phyloP scores from a whole-genome alignment of 2,797 vertebrate genomes.

The Neosilurus hyrtlii region DNA sequence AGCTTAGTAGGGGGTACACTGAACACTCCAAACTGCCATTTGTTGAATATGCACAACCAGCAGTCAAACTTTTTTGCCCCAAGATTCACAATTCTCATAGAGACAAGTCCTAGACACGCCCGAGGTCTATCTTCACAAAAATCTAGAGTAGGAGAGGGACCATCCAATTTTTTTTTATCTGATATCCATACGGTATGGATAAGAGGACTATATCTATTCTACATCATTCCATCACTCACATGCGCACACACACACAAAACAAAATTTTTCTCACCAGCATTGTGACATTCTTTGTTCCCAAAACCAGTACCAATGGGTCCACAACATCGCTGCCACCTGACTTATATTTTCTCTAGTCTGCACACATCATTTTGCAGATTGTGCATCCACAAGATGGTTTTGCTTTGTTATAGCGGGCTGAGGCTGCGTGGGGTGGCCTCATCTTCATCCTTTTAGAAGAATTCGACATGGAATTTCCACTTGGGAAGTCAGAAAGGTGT shows the following conservation, averaged over 20 bases:
- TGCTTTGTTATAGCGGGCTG: too few relatives aligned
- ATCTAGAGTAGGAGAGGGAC: background rate
- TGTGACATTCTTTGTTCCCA: background rate
- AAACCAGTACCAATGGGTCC: background rate
- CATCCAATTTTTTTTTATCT: too few relatives aligned
- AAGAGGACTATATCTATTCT: background rate
- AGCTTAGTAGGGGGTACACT: background rate
- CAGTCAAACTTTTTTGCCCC: background rate
- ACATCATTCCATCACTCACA: background rate
- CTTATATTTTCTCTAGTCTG: background rate
- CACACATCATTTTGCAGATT: background rate
- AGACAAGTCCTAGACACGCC: background rate
- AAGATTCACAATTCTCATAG: background rate
- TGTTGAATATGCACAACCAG: background rate
- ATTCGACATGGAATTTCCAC: too few relatives aligned
- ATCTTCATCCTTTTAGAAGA: too few relatives aligned
- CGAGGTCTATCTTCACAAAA: background rate
- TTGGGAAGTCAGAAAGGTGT: too few relatives aligned
- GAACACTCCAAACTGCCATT: background rate
- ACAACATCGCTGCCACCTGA: background rate
- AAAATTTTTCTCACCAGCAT: background rate
- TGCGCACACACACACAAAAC: too few relatives aligned
- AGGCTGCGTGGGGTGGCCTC: too few relatives aligned
- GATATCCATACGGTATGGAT: too few relatives aligned
- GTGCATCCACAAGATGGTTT: too few relatives aligned